These are phyloP conservation scores for Aleiodes leptofemur DNA, from an alignment of 2,888 invertebrate species.

Conservation along the genomic window DNA sequence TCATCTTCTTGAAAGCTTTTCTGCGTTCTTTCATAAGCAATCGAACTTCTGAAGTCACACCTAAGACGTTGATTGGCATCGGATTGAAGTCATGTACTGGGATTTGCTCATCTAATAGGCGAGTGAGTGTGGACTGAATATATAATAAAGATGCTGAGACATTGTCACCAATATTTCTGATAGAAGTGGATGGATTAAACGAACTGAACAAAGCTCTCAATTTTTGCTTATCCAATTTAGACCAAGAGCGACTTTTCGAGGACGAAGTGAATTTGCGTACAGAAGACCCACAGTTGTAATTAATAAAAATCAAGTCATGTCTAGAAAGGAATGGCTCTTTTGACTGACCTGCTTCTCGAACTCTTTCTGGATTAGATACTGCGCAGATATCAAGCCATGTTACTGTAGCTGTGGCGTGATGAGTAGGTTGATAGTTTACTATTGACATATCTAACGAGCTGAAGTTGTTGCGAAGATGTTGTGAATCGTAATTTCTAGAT, in stretches of 20 bases:
- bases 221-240: not conserved
- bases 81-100: too few relatives aligned
- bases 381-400: constrained; percentile 7
- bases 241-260: not conserved
- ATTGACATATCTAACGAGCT: too few relatives aligned
- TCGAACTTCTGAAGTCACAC: too few relatives aligned
- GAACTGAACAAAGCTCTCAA: not conserved
- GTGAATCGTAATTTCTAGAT: too few relatives aligned
- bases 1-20: too few relatives aligned
- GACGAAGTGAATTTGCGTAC: too few relatives aligned
- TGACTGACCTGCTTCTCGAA: not conserved
- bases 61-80: too few relatives aligned
- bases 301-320: not conserved
- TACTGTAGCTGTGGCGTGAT: not conserved
- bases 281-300: not conserved
- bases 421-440: not conserved
- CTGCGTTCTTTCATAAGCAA: too few relatives aligned
- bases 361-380: not conserved
- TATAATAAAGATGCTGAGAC: too few relatives aligned
- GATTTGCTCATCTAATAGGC: too few relatives aligned
- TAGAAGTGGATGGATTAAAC: not conserved
- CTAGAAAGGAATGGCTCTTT: not conserved
- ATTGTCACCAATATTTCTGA: not conserved
- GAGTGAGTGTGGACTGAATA: too few relatives aligned
- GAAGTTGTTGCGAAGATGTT: too few relatives aligned